Evolutionary conservation across 2,113 vertebrate species (phyloP), one percentile per base, ranked within the genome.

Genomic region (Copsychus sechellarum): DNA sequence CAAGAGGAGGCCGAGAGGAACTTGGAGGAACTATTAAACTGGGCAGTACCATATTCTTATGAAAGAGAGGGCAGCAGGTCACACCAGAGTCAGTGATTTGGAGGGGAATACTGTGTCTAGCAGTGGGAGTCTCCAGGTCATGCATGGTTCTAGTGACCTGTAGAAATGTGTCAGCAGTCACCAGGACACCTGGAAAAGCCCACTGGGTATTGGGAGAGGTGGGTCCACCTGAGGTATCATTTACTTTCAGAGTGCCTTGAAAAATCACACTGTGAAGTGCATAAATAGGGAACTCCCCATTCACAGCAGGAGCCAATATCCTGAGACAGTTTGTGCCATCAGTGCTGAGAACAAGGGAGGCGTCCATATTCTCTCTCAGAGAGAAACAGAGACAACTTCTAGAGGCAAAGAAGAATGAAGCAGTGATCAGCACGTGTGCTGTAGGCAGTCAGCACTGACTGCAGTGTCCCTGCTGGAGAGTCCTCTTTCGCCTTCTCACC

Each of bases 171-270:
- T 36, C 24, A 29, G 23, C 12, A 54, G 33, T 54, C 40, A 56
- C 19, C 40, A 85, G n/a, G 18, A 17, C 45, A 65, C 40, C 54
- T 65, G 33, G 26, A 88, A 72, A 85, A 77, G 20, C 58, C 45
- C 2, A 0, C 36, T 26, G 28, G 9, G 3, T 12, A 1, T 2
- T 77, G 58, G 28, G 28, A 42, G n/a, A 65, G 20, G 7, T 57
- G 45, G 15, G 7, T 61, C 16, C 9, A 45, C 19, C 54, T 38
- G 21, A 83, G 31, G 9, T 21, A 28, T 38, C 14, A 47, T 50
- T 65, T 50, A 2, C 25, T 38, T 66, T 86, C 66, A 43, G 34
- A 48, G 2, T 0, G 0, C 43, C 34, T 85, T 48, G 53, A 79
- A 81, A 79, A 60, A 24, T 43, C 1, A 1, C 34, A 14, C 26